These are phyloP conservation scores for Diachasmimorpha longicaudata DNA, from an alignment of 1,140 invertebrate genomes.

Conservation along the genomic window DNA sequence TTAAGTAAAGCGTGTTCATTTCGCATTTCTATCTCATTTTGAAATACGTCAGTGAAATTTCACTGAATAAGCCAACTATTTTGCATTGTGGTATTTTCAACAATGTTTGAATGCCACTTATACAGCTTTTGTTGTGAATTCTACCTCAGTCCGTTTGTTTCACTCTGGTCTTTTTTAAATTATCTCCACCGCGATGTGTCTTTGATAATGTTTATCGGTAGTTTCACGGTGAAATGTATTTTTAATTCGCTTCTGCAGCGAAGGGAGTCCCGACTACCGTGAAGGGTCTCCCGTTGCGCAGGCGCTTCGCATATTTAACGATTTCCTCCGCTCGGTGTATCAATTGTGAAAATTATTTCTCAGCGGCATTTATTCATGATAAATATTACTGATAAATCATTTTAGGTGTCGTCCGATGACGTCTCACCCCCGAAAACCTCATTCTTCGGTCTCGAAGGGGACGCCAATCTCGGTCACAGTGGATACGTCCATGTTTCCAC, in stretches of 20 bases:
- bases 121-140: not conserved
- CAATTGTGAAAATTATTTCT: too few relatives aligned
- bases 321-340: too few relatives aligned
- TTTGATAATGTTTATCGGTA: too few relatives aligned
- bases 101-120: not conserved
- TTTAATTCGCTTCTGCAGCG: too few relatives aligned
- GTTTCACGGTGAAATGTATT: too few relatives aligned
- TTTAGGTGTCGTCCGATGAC: not conserved
- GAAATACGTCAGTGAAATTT: not conserved
- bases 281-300: too few relatives aligned
- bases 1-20: not conserved
- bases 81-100: not conserved
- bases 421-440: not conserved
- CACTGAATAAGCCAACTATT: not conserved
- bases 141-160: not conserved
- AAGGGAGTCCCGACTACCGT: too few relatives aligned
- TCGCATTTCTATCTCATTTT: not conserved
- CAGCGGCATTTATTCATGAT: too few relatives aligned
- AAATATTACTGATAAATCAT: not conserved
- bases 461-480: slow-evolving; percentile 31
- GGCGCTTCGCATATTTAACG: too few relatives aligned
- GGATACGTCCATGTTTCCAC: slow-evolving; percentile 27
- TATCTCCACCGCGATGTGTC: too few relatives aligned
- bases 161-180: not conserved
- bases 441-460: slow-evolving; percentile 25